Base-by-base conservation (phyloP, 2,888 invertebrate species). In the Galerucella calmariensis region DNA sequence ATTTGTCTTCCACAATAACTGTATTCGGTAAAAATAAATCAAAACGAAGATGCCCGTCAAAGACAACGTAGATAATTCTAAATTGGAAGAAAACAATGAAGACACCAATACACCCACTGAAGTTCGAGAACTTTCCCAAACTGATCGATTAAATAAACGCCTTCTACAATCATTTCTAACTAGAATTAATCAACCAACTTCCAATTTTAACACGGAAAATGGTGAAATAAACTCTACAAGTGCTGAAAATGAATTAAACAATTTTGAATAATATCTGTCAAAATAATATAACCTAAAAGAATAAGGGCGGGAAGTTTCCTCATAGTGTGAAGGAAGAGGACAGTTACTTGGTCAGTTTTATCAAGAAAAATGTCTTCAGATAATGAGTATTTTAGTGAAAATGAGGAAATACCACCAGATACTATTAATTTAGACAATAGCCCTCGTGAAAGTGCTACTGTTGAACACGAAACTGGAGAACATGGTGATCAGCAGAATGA, bases 81-180 rank as follows among this genome's bases (percentile, higher is more conserved):
- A 68, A 66, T 62, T 20, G 46, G 48, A 67, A 68, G 53, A 66
- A 20, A n/a, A 66, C 14, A n/a, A 14, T 62, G 41, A 41, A 14
- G 14, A 41, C 14, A 11, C 6, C n/a, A n/a, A 69, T 48, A 16
- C 51, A 70, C 74, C 74, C 12, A 27, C 6, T 6, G 56, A 71
- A 65, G 81, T 71, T 24, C 76, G 82, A 51, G 84, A 86, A 83
- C 80, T 90, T 75, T 91, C 90, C 12, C 90, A 90, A 85, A 93
- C 92, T 0, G 93, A 93, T 83, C 90, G 89, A 78, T 82, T 93
- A 73, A 93, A 93, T 83, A 93, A 92, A 84, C 90, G 90, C 81
- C 86, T 93, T 69, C 86, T 93, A 66, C 88, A 90, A 72, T 92
- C 92, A 0, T 88, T 93, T 74, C 88, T 93, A 76, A 89, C 90